Percentiles rank a stretch among this genome's conserved stretches.
Conservation (phyloP, 2,113 vertebrate genomes). For the Hippopotamus amphibius region DNA sequence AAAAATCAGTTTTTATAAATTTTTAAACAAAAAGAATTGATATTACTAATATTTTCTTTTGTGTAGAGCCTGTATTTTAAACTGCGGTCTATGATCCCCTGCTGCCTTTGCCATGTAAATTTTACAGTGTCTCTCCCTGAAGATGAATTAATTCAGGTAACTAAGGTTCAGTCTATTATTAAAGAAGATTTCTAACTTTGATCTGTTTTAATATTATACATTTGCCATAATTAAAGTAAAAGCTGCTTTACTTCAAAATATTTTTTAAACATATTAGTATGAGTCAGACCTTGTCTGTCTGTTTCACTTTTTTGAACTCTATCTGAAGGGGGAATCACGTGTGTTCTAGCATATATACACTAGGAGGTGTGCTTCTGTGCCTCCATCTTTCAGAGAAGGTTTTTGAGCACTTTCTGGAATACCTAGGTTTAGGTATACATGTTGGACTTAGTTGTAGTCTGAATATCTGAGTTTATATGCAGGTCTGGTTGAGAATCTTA, state of each 20-base stretch:
- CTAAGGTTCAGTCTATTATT: not conserved
- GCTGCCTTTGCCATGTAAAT: slow-evolving; percentile 98
- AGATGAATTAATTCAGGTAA: slow-evolving; percentile 98
- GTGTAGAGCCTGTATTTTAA: slow-evolving; percentile 98
- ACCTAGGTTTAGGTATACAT: not conserved
- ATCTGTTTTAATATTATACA: slow-evolving; percentile 30
- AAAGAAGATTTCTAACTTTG: not conserved
- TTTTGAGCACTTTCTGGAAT: not conserved
- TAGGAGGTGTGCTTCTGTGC: not conserved
- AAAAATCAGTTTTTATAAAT: not conserved
- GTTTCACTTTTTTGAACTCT: not conserved
- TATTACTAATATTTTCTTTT: slow-evolving; percentile 65
- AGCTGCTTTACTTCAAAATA: slow-evolving; percentile 6
- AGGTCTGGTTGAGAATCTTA: slow-evolving; percentile 19
- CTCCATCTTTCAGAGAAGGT: not conserved
- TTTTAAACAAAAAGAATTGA: slow-evolving; percentile 17
- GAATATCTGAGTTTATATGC: not conserved
- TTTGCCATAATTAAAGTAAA: not conserved
- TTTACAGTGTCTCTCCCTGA: slow-evolving; percentile 98
- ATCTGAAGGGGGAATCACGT: not conserved
- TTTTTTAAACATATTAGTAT: not conserved
- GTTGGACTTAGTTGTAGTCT: not conserved
- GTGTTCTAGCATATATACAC: not conserved
- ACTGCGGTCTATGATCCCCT: slow-evolving; percentile 97
- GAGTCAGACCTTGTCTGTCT: not conserved